A percentile compares a stretch with the other conserved stretches of the same genome.
Evolutionary conservation across 2,797 vertebrate genomes (phyloP).

Genomic region (Takifugu rubripes): DNA sequence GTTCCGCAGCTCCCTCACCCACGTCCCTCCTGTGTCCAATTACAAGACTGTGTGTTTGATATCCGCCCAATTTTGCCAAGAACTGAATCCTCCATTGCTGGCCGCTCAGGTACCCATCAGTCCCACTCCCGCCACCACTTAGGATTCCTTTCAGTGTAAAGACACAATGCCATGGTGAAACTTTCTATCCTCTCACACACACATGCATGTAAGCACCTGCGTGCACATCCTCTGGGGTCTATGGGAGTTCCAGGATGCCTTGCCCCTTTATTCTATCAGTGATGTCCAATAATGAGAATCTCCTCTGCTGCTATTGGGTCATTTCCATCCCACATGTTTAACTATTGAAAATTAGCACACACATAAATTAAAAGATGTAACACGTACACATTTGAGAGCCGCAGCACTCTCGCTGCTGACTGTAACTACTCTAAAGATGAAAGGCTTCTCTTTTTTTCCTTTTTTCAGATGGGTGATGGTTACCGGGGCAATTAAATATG

Average conservation of each 20-base stretch:
- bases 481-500: conserved; percentile 51
- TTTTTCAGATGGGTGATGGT: conserved; percentile 25
- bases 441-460: conserved; percentile 1
- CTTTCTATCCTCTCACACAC: conserved; percentile 27
- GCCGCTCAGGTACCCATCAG: conserved; percentile 25
- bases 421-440: conserved; percentile 28
- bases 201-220: neutral
- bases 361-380: conserved; percentile 19
- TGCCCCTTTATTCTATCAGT: no score
- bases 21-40: conserved; percentile 36
- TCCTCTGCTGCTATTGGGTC: conserved; percentile 13
- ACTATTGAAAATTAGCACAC: conserved; percentile 23
- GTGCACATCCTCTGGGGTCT: neutral
- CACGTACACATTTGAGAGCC: conserved; percentile 4
- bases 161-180: conserved; percentile 35
- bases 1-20: conserved; percentile 33
- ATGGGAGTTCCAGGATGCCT: no score
- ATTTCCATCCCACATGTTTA: neutral
- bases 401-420: conserved; percentile 4
- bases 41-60: conserved; percentile 44
- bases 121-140: conserved; percentile 50
- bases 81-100: conserved; percentile 22
- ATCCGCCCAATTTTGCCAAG: conserved; percentile 28
- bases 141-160: conserved; percentile 44
- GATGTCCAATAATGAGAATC: conserved; percentile 16